Evolutionary conservation across 1,140 invertebrate genomes (phyloP), one percentile per base, ranked within the genome.

Genomic region (Bombus superbus): DNA sequence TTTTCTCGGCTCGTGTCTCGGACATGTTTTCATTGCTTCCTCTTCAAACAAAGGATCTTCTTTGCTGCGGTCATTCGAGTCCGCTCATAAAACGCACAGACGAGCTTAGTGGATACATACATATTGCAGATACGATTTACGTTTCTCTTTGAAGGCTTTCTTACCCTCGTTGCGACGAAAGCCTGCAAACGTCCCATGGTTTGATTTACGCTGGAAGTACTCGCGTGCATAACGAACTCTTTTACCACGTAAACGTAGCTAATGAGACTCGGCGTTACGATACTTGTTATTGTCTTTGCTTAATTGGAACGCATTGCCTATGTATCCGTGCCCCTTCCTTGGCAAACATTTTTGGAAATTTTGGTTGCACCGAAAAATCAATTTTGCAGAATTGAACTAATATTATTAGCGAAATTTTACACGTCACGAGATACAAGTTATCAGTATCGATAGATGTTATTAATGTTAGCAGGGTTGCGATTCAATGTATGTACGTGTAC

Each of bases 101-200:
- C 74, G 62, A 35, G 73, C 73, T 83, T 69, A 77, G 73, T 47
- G 32, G 42, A 76, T 69, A 76, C 73, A 69, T 83, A 75, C 73
- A 83, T 77, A 64, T 57, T 35, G 28, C 22, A 5, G 81, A 69
- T 77, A 68, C 68, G 81, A 83, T 83, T 83, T 83, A 83, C 74
- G 73, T 38, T 69, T 35, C 18, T 73, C 81, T 83, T 83, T 83
- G 81, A 83, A 57, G 81, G 44, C 57, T 77, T 83, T 42, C 73
- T 38, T 66, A 18, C 74, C 22, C 47, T 38, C 32, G 8, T 35
- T 59, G 44, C 13, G 72, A 75, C 42, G 81, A 75, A 68, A 76
- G 9, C 81, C 25, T 25, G 22, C 42, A 53, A 53, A 53, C 15
- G 62, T 32, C 32, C 6, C 47, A 35, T 10, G 11, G 8, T 47